Conservation (phyloP, 2,797 vertebrate genomes). For the Hirundo rustica region DNA sequence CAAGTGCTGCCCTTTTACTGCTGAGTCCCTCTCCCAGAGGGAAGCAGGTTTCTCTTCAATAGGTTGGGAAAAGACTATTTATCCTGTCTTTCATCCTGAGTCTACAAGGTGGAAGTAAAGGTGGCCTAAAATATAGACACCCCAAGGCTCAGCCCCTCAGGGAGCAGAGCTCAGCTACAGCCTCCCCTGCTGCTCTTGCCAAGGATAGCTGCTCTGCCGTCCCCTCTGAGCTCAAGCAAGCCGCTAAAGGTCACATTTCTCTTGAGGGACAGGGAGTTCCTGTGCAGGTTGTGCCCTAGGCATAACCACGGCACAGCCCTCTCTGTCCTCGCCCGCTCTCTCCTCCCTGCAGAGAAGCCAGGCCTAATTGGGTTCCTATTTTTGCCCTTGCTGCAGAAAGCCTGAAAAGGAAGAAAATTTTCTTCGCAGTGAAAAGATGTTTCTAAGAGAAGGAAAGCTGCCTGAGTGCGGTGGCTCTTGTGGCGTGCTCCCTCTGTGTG, state of each 20-base stretch:
- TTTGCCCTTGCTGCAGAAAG: slow-evolving; percentile 4
- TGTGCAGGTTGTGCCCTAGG: neutral
- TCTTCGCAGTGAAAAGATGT: neutral
- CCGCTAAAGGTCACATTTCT: neutral
- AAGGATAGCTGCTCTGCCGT: neutral
- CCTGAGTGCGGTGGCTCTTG: neutral
- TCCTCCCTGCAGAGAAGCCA: slow-evolving; percentile 6
- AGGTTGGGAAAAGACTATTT: neutral
- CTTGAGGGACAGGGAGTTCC: neutral
- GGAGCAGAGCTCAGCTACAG: neutral
- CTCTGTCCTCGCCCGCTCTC: neutral
- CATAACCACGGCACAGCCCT: neutral
- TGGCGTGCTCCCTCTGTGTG: rapidly evolving
- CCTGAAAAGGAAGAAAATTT: slow-evolving; percentile 40
- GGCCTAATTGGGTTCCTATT: slow-evolving; percentile 16
- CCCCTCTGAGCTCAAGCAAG: neutral
- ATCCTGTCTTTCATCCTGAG: neutral
- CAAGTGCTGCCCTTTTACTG: neutral
- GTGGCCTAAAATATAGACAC: neutral
- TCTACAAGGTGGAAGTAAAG: neutral
- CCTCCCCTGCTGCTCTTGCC: neutral
- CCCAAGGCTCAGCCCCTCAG: neutral
- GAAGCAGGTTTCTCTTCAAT: neutral
- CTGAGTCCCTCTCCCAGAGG: neutral
- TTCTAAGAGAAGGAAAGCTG: neutral